Evolutionary conservation across 92 coral and sea anemone species (phyloP).

Genomic region (Parazoanthus darwini): DNA sequence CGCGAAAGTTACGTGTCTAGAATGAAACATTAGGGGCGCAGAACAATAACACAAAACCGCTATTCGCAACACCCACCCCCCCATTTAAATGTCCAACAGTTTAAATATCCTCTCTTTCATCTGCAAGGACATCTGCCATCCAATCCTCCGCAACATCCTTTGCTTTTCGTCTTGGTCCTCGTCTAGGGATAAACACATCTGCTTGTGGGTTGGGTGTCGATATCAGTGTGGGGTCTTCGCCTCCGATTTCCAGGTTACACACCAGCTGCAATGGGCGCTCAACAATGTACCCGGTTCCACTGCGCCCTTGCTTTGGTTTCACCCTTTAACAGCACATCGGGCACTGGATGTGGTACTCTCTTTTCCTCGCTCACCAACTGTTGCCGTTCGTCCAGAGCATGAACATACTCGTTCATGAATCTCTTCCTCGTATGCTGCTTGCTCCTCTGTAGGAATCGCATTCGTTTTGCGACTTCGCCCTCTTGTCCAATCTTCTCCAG

Average conservation of each 20-base stretch:
- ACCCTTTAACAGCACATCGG: conserved; percentile 55
- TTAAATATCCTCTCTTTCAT: conserved; percentile 19
- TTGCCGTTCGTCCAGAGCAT: conserved; percentile 10
- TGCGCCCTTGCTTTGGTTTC: conserved; percentile 52
- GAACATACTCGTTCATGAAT: neutral
- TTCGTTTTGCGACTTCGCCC: conserved; percentile 38
- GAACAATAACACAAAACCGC: neutral
- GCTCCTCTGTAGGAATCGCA: conserved; percentile 1
- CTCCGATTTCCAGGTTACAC: conserved; percentile 60
- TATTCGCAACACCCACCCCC: conserved; percentile 1
- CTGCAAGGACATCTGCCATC: conserved; percentile 1
- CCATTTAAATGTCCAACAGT: conserved; percentile 17
- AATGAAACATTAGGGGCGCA: neutral
- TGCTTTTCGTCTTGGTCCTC: conserved; percentile 45
- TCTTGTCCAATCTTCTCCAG: conserved; percentile 47
- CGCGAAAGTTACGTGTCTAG: too few relatives aligned
- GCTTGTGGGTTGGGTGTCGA: conserved; percentile 44
- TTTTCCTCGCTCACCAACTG: neutral
- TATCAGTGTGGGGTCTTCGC: conserved; percentile 39
- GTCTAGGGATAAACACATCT: conserved; percentile 38
- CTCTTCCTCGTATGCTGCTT: conserved; percentile 5
- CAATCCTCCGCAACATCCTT: conserved; percentile 27
- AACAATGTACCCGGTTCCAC: conserved; percentile 60
- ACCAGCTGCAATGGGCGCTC: conserved; percentile 61
- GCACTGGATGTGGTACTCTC: conserved; percentile 22